Conservation (phyloP, 2,888 invertebrate species). For the Drosophila heteroneura region DNA sequence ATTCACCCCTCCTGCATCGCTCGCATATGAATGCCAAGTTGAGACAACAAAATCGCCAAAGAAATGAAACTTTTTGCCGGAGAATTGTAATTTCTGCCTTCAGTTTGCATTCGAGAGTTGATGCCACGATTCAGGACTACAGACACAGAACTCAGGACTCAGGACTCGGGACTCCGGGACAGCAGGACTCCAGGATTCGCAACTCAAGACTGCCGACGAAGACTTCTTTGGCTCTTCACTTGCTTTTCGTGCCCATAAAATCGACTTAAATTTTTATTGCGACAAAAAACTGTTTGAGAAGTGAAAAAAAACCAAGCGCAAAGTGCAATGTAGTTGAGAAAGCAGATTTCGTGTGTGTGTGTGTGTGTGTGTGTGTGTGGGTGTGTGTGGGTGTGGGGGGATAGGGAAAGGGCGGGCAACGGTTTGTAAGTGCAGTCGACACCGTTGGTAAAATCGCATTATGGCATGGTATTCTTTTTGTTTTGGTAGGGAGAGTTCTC, state of each 20-base stretch:
- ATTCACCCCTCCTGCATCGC: background rate
- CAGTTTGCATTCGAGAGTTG: constrained; percentile 57
- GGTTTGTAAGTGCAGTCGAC: constrained; percentile 49
- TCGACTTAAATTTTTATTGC: constrained; percentile 79
- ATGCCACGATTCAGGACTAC: constrained; percentile 36
- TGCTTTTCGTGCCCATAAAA: constrained; percentile 71
- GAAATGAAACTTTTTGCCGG: constrained; percentile 67
- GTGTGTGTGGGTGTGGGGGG: background rate
- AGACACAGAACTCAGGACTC: constrained; percentile 19
- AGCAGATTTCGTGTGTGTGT: constrained; percentile 8
- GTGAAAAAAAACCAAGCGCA: constrained; percentile 60
- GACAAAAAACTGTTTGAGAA: constrained; percentile 68
- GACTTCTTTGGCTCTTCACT: constrained; percentile 46
- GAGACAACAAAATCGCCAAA: constrained; percentile 76
- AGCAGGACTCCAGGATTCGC: constrained; percentile 7
- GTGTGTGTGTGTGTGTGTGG: background rate
- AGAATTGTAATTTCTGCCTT: constrained; percentile 62
- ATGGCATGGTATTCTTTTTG: constrained; percentile 43
- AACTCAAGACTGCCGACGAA: constrained; percentile 32
- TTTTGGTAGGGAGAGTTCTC: background rate
- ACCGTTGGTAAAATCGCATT: constrained; percentile 63
- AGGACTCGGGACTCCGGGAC: background rate
- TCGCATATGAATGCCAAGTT: constrained; percentile 66
- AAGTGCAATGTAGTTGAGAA: constrained; percentile 46
- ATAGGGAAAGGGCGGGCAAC: constrained; percentile 24